Conservation (phyloP, 2,888 invertebrate genomes). For the Tetramorium bicarinatum region DNA sequence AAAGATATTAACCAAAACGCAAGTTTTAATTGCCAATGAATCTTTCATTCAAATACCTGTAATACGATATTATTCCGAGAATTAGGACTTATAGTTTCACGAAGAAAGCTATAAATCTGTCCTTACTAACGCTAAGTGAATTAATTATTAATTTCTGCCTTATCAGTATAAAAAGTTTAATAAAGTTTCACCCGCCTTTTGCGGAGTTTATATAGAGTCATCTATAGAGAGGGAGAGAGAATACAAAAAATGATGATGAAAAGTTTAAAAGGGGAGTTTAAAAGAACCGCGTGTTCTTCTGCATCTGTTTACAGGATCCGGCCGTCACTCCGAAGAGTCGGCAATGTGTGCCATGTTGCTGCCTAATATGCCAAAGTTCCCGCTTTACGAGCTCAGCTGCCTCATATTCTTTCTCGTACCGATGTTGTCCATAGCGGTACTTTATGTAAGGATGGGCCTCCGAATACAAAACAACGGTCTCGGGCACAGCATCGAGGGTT, state of each 20-base stretch:
- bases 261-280: background rate
- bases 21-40: background rate
- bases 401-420: slow-evolving; percentile 93
- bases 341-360: slow-evolving; percentile 92
- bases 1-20: background rate
- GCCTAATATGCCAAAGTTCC: slow-evolving; percentile 88
- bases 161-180: background rate
- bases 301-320: slow-evolving; percentile 83
- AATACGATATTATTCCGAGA: background rate
- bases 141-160: background rate
- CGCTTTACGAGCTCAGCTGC: slow-evolving; percentile 93
- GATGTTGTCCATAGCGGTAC: slow-evolving; percentile 90
- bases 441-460: slow-evolving; percentile 93
- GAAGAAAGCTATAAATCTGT: background rate
- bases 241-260: background rate
- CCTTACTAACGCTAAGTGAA: background rate
- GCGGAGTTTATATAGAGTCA: background rate
- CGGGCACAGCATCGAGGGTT: slow-evolving; percentile 88
- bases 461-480: slow-evolving; percentile 87
- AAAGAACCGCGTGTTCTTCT: background rate
- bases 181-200: background rate
- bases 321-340: slow-evolving; percentile 89
- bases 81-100: background rate
- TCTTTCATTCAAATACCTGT: background rate
- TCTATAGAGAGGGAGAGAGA: background rate